Conservation (phyloP, 2,113 vertebrate species). For the Sapajus apella region DNA sequence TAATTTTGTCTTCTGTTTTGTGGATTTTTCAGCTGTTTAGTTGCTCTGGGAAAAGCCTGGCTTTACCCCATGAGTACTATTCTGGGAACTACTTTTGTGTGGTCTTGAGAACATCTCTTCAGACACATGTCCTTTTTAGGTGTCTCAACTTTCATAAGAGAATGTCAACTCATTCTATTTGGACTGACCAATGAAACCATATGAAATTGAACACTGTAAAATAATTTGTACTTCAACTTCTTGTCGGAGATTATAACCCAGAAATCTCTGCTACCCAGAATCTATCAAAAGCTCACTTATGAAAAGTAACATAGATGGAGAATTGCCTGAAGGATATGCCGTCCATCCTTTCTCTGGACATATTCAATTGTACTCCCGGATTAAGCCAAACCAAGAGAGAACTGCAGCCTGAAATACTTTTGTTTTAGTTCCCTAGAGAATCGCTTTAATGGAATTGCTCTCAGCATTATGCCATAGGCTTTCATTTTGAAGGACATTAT, state of each 20-base stretch:
- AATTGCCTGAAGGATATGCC: conserved; percentile 42
- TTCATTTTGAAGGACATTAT: conserved; percentile 36
- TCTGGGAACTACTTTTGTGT: not conserved
- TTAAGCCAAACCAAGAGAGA: conserved; percentile 32
- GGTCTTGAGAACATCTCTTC: not conserved
- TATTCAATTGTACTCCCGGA: not conserved
- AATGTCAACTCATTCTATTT: not conserved
- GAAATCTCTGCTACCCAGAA: conserved; percentile 18
- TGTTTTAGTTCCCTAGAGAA: not conserved
- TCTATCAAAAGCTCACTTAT: conserved; percentile 38
- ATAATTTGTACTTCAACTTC: conserved; percentile 10
- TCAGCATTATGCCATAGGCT: not conserved
- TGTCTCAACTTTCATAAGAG: not conserved
- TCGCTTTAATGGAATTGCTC: not conserved
- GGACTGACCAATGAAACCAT: not conserved
- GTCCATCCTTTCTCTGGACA: conserved; percentile 6
- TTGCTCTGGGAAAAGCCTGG: not conserved
- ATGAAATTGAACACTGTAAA: not conserved
- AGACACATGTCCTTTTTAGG: not conserved
- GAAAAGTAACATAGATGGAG: conserved; percentile 16
- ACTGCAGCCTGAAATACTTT: conserved; percentile 15
- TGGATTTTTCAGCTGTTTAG: not conserved
- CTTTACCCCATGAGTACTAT: not conserved
- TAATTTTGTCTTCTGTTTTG: not conserved
- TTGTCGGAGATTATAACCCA: conserved; percentile 41